Percentiles rank a stretch among this genome's conserved stretches.
These are phyloP conservation scores for Erebia aethiops DNA, from an alignment of 2,888 invertebrate species.

Conservation along the genomic window DNA sequence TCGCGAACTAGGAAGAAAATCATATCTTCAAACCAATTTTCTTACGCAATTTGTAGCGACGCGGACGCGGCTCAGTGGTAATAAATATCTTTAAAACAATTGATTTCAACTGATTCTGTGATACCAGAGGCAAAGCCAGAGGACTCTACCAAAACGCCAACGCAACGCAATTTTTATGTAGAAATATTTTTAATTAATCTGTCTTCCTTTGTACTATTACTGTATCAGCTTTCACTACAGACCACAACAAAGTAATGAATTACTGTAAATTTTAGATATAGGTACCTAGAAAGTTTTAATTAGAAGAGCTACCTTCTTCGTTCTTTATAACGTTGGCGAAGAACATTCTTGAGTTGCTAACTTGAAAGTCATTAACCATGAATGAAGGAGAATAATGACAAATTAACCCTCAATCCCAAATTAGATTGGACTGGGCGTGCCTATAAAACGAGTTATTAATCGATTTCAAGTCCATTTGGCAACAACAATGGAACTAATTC, in stretches of 20 bases:
- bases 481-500: slow-evolving; percentile 30
- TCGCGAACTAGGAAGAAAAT: slow-evolving; percentile 16
- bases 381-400: slow-evolving; percentile 1
- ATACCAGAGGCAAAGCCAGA: too few relatives aligned
- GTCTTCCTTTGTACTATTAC: too few relatives aligned
- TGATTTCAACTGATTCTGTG: not conserved
- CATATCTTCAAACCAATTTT: slow-evolving; percentile 12
- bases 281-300: too few relatives aligned
- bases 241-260: too few relatives aligned
- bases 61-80: not conserved
- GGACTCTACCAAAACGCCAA: too few relatives aligned
- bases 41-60: slow-evolving; percentile 15
- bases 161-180: too few relatives aligned
- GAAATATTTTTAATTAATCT: too few relatives aligned
- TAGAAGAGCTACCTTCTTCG: too few relatives aligned
- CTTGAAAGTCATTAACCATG: slow-evolving; percentile 15
- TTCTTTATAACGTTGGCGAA: not conserved
- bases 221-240: too few relatives aligned
- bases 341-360: not conserved
- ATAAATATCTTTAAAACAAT: not conserved
- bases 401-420: slow-evolving; percentile 31
- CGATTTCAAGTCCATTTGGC: slow-evolving; percentile 32
- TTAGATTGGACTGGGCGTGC: slow-evolving; percentile 24
- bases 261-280: too few relatives aligned
- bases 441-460: slow-evolving; percentile 35